A percentile compares a stretch with the other conserved stretches of the same genome.
Evolutionary conservation across 1,140 invertebrate genomes (phyloP).

Genomic region (Heliconius hermathena): DNA sequence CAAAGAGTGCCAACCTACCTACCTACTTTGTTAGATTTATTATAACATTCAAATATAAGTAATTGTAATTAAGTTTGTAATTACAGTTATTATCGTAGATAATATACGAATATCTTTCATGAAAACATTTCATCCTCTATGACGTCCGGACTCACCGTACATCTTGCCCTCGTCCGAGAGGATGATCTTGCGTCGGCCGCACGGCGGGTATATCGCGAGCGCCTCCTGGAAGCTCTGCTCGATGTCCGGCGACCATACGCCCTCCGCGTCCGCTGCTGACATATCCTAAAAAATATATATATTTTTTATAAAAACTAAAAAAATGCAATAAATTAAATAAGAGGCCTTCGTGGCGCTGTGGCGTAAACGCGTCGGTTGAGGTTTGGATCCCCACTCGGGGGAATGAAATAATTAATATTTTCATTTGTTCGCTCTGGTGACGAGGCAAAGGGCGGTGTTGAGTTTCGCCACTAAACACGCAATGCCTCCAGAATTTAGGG

Average conservation of each 20-base stretch:
- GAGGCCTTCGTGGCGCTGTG: no score
- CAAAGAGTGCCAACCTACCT: not conserved
- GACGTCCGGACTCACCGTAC: conserved; percentile 95
- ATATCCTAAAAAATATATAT: conserved; percentile 85
- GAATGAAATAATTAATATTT: no score
- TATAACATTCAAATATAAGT: not conserved
- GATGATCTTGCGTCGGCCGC: conserved; percentile 99
- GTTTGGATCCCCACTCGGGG: no score
- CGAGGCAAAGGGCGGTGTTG: no score
- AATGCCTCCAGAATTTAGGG: no score
- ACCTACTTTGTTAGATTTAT: not conserved
- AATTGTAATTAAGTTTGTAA: no score
- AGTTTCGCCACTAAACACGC: no score
- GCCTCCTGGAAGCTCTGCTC: conserved; percentile 99
- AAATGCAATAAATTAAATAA: no score
- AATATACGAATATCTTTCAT: not conserved
- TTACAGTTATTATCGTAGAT: not conserved
- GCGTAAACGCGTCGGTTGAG: no score
- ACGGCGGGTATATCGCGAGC: conserved; percentile 99
- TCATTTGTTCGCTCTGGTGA: no score
- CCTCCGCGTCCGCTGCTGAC: conserved; percentile 97
- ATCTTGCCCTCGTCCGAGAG: conserved; percentile 99
- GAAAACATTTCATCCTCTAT: conserved; percentile 11
- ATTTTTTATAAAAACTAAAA: no score
- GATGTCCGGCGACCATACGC: conserved; percentile 99